A percentile compares a stretch with the other conserved stretches of the same genome.
Conservation (phyloP, 2,888 invertebrate species). For the Melolontha melolontha region DNA sequence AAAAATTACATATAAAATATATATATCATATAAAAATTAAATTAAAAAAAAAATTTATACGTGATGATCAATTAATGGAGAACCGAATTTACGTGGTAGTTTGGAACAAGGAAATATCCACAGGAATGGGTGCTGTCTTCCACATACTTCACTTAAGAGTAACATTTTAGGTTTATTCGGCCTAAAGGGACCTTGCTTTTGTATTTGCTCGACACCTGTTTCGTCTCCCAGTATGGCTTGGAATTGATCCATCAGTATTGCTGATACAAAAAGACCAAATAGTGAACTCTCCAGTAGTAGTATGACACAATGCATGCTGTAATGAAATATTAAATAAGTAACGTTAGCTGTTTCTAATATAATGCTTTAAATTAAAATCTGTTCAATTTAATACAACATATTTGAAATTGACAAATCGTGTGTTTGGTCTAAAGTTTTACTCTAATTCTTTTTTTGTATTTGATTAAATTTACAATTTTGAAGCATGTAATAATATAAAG, state of each 20-base stretch:
- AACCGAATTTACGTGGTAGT: slow-evolving; percentile 63
- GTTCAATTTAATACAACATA: no score
- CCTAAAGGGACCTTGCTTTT: slow-evolving; percentile 74
- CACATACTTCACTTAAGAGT: slow-evolving; percentile 82
- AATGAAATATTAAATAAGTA: slow-evolving; percentile 52
- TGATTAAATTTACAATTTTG: no score
- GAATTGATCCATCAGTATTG: slow-evolving; percentile 88
- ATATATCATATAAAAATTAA: background rate
- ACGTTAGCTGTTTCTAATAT: background rate
- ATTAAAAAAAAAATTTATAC: slow-evolving; percentile 53
- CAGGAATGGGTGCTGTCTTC: slow-evolving; percentile 76
- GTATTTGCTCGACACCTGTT: slow-evolving; percentile 84
- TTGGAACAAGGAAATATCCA: slow-evolving; percentile 80
- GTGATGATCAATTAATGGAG: slow-evolving; percentile 63
- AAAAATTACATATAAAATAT: slow-evolving; percentile 11
- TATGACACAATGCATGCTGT: slow-evolving; percentile 85
- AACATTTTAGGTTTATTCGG: slow-evolving; percentile 74
- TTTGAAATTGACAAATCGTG: no score
- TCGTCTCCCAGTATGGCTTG: slow-evolving; percentile 87
- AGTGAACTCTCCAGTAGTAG: slow-evolving; percentile 83
- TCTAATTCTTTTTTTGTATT: no score
- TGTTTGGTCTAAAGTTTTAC: no score
- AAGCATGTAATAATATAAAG: no score
- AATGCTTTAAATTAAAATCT: background rate
- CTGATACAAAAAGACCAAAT: slow-evolving; percentile 89